These are phyloP conservation scores for Cepphus grylle DNA, from an alignment of 2,113 vertebrate species.

Conservation along the genomic window DNA sequence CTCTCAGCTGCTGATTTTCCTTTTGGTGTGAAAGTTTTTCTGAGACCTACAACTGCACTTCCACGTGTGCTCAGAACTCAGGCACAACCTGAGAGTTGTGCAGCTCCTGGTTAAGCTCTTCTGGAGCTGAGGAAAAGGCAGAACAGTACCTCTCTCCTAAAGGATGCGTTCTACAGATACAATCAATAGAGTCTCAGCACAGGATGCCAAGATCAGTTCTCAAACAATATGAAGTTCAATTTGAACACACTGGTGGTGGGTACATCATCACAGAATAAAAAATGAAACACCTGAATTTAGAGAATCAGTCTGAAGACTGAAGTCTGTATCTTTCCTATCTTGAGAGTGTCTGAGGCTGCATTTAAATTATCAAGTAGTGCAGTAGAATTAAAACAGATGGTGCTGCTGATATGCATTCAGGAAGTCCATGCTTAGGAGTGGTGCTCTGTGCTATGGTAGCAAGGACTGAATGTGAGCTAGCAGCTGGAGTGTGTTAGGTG, in stretches of 20 bases:
- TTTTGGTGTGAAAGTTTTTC: background rate
- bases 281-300: background rate
- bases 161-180: background rate
- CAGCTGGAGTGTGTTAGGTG: background rate
- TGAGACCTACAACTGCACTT: background rate
- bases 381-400: background rate
- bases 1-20: background rate
- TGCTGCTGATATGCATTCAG: background rate
- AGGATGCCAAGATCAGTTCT: background rate
- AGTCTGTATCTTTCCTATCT: background rate
- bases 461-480: background rate
- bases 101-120: background rate
- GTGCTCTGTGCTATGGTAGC: background rate
- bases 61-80: background rate
- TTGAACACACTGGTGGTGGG: background rate
- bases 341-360: background rate
- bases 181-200: background rate
- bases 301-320: background rate
- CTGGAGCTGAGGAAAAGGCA: background rate
- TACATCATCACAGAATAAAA: background rate
- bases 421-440: background rate
- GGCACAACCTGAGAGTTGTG: background rate
- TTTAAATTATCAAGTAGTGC: background rate
- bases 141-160: background rate
- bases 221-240: background rate